Conservation (phyloP, 2,797 vertebrate genomes). For the Squalus acanthias region DNA sequence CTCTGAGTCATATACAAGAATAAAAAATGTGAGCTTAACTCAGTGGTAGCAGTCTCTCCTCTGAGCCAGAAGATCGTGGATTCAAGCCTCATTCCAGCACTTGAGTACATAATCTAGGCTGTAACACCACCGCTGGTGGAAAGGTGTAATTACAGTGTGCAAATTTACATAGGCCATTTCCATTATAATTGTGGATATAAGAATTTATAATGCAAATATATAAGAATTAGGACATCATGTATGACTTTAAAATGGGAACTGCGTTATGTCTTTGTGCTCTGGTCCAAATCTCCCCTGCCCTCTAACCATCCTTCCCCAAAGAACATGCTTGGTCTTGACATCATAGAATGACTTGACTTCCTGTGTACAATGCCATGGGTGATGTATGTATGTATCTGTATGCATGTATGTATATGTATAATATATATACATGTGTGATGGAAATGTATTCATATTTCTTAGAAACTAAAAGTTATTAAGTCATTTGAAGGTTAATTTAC, state of each 20-base stretch:
- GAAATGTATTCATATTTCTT: not conserved
- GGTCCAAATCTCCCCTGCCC: too few relatives aligned
- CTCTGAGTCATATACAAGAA: not conserved
- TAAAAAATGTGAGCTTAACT: not conserved
- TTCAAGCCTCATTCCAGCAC: not conserved
- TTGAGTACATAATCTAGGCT: not conserved
- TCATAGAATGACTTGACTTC: not conserved
- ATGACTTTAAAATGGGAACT: not conserved
- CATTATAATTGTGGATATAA: not conserved
- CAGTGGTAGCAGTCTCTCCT: not conserved
- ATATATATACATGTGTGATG: too few relatives aligned
- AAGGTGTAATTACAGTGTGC: not conserved
- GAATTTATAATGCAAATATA: not conserved
- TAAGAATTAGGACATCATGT: not conserved
- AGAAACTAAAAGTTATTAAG: not conserved
- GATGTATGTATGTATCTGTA: not conserved
- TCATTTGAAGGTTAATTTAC: not conserved
- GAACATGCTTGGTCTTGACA: not conserved
- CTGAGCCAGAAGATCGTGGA: not conserved
- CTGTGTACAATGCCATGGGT: not conserved
- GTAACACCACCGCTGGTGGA: not conserved
- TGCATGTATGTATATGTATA: not conserved
- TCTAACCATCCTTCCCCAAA: not conserved
- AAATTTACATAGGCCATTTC: not conserved
- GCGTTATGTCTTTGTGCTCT: not conserved